Base-by-base conservation (phyloP, 2,888 invertebrate genomes). In the Harpalus rubripes region DNA sequence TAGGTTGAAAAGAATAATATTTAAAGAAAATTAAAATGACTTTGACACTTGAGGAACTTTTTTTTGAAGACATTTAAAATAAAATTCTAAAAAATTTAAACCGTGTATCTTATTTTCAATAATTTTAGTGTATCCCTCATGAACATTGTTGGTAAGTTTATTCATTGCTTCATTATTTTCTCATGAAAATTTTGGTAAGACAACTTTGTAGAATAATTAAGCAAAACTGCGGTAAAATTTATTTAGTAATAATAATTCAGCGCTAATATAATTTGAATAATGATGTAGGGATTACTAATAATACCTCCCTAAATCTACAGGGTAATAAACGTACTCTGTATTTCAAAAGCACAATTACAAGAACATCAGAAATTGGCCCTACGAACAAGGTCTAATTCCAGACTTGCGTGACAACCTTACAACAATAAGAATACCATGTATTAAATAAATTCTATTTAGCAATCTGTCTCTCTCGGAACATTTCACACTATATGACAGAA, bases 251-350 rank as follows among this genome's bases (percentile, higher is more conserved):
- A 68, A 68, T 15, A 10, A 63, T 26, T 22, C 26, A 15, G 12
- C 68, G 15, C 32, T 68, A 39, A 68, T 68, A 32, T 68, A 68
- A 68, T 68, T 68, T 68, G 68, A 68, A 68, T 68, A 68, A 68
- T 68, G 68, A 68, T 68, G 15, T 68, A 39, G 39, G 32, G 68
- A 68, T 68, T 68, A 68, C 68, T 68, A 68, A 68, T 68, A 68
- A 68, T 39, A 39, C 68, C 32, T n/a, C 68, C 15, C 39, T 68
- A 68, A 68, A 68, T 68, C 39, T 68, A 39, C 68, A 32, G 26
- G 68, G 68, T 68, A 68, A 68, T 68, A 68, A 68, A 8, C 68
- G 68, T 15, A 68, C 68, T 68, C 68, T n/a, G 26, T 68, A 68
- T 68, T 68, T 68, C 68, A 68, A 68, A 32, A 68, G 39, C n/a